phyloP scores from a whole-genome alignment of 2,113 vertebrate genomes.

The Bubo bubo region DNA sequence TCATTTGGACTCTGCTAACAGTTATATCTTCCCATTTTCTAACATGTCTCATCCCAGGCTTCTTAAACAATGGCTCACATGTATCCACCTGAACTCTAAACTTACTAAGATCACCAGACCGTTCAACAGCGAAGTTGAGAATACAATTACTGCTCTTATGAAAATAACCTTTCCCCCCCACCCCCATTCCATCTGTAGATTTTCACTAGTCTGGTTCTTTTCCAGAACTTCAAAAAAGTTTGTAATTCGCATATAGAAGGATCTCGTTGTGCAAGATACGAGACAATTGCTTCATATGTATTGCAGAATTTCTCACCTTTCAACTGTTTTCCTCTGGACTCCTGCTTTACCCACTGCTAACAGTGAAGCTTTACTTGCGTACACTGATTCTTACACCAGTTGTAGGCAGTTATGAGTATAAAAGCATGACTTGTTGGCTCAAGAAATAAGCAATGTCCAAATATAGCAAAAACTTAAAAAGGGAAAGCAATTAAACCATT shows the following conservation, averaged over 20 bases:
- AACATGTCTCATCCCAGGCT: background rate
- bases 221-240: background rate
- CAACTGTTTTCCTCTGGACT: background rate
- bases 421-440: background rate
- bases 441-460: background rate
- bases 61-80: background rate
- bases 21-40: background rate
- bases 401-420: background rate
- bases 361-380: background rate
- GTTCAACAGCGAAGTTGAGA: background rate
- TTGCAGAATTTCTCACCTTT: background rate
- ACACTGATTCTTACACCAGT: background rate
- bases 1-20: background rate
- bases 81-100: background rate
- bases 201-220: background rate
- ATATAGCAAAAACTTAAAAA: background rate
- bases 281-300: background rate
- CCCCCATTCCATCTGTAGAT: background rate
- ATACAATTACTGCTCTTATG: background rate
- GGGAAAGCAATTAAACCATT: background rate
- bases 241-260: background rate
- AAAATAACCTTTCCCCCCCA: background rate
- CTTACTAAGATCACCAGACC: background rate
- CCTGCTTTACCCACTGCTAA: background rate
- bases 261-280: background rate